phyloP scores from a whole-genome alignment of 2,797 vertebrate species.

The Poeciliopsis presidionis region DNA sequence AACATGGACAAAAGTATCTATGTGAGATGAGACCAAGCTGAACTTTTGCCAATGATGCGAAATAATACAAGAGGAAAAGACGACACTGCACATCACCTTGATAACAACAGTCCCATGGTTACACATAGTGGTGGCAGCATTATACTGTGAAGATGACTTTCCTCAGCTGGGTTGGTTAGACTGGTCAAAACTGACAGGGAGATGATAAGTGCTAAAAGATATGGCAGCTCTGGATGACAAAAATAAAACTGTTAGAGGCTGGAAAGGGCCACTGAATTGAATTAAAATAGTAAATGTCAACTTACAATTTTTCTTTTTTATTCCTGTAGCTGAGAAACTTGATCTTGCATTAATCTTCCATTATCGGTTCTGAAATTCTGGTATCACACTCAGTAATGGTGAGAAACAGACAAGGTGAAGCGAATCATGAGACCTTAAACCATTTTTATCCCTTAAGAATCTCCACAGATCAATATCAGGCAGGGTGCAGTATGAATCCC shows the following conservation, averaged over 20 bases:
- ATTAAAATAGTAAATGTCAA: not conserved
- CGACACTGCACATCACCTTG: not conserved
- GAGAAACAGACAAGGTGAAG: constrained; percentile 24
- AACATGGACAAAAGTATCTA: not conserved
- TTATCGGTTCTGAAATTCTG: constrained; percentile 26
- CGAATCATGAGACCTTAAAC: constrained; percentile 39
- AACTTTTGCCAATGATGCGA: not conserved
- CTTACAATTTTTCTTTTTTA: not conserved
- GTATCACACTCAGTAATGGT: constrained; percentile 5
- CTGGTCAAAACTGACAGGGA: not conserved
- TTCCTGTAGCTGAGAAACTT: constrained; percentile 4
- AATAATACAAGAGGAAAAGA: not conserved
- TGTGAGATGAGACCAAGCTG: not conserved
- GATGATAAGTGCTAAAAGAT: not conserved
- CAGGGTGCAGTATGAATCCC: constrained; percentile 25
- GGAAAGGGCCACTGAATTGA: not conserved
- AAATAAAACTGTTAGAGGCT: not conserved
- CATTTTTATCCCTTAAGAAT: constrained; percentile 22
- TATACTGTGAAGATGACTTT: not conserved
- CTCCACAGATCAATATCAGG: constrained; percentile 38
- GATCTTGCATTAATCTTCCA: constrained; percentile 7
- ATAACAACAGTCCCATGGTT: not conserved
- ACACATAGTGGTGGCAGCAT: not conserved
- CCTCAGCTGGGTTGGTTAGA: not conserved
- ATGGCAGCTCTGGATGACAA: not conserved